Base-by-base conservation (phyloP, 2,113 vertebrate species). In the Jacana jacana region DNA sequence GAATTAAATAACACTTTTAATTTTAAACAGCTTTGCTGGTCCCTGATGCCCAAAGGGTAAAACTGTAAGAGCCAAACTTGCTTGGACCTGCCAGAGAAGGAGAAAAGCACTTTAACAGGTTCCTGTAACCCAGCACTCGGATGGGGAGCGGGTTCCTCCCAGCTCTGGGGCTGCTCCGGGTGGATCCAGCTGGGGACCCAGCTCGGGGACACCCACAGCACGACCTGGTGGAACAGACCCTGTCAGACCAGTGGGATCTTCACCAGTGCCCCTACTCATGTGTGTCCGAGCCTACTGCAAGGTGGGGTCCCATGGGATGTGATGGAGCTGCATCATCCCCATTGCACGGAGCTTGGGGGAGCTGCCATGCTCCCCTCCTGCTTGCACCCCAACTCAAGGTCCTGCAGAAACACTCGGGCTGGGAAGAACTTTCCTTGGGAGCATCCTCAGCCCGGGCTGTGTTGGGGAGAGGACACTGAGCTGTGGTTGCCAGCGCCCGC, bases 1-100 rank as follows among this genome's bases (percentile, higher is more conserved):
- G 92, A 94, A 94, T 92, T 95, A 91, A 95, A 55, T 78, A 63
- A 86, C 7, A 25, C 91, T 94, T 94, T 91, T 90, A 61, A 96
- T 96, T 93, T 91, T 58, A 66, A 95, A 84, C 88, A 93, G 91
- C 92, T 95, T 93, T 8, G 0, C 95, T 44, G 83, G 80, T 84
- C 91, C 83, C 80, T 23, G 76, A 60, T 91, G 95, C 91, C 96
- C 44, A n/a, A 85, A 60, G 95, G 95, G 91, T 33, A 95, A 78
- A 92, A 83, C 54, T 88, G n/a, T 40, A n/a, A 88, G 92, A 1
- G 13, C 92, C 88, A 73, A 80, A 81, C 91, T 37, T 88, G 96
- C 91, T 54, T 0, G 37, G 88, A 92, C 96, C 91, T 95, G 96
- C 94, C 57, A 58, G 85, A 39, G 64, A 7, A 89, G 73, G 78